A percentile compares a stretch with the other conserved stretches of the same genome.
These are phyloP conservation scores for Rhombomys opimus DNA, from an alignment of 2,113 vertebrate genomes.

Conservation along the genomic window DNA sequence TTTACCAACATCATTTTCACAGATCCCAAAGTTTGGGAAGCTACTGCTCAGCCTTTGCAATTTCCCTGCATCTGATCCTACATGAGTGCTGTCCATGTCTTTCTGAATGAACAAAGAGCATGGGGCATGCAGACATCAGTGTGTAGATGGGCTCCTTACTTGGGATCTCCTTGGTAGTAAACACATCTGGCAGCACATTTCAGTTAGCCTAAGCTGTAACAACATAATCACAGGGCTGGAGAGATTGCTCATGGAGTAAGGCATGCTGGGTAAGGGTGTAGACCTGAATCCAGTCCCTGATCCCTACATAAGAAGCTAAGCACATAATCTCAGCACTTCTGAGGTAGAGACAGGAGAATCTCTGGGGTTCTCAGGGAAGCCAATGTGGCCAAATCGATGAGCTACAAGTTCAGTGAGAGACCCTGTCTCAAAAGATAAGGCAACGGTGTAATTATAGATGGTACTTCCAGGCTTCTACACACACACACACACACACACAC, in stretches of 20 bases:
- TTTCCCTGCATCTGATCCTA: rapidly evolving
- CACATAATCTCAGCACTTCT: too few species aligned
- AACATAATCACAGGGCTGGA: background rate
- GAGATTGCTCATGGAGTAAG: background rate
- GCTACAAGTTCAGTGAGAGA: background rate
- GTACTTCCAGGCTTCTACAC: too few species aligned
- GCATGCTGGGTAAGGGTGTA: background rate
- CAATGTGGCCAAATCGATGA: background rate
- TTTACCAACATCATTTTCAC: background rate
- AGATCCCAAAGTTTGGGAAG: background rate
- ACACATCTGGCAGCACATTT: background rate
- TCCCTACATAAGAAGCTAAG: background rate
- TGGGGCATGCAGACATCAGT: rapidly evolving
- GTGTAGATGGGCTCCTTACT: rapidly evolving
- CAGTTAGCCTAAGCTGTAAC: background rate
- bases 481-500: background rate
- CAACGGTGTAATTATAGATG: background rate
- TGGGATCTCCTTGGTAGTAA: background rate
- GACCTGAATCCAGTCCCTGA: background rate
- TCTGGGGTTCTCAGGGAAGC: background rate
- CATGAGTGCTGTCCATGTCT: background rate
- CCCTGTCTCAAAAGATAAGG: background rate
- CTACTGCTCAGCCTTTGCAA: background rate
- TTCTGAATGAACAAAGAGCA: background rate
- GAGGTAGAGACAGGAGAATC: too few species aligned